These are phyloP conservation scores for Zaprionus lineosus DNA, from an alignment of 2,888 invertebrate genomes.

Conservation along the genomic window DNA sequence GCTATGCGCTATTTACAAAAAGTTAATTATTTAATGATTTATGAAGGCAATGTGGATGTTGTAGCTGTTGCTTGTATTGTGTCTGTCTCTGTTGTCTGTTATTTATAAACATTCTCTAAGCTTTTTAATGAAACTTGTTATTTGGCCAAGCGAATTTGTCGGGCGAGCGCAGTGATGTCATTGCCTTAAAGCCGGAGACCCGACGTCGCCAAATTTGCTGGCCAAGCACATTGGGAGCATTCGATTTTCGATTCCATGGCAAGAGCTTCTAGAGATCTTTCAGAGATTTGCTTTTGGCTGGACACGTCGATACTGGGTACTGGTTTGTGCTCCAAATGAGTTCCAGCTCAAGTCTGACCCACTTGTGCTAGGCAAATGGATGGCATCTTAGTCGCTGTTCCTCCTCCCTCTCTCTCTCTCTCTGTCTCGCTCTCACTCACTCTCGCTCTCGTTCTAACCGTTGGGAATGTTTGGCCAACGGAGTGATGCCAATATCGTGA, in stretches of 20 bases:
- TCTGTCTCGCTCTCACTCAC: background rate
- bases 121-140: constrained; percentile 68
- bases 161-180: constrained; percentile 45
- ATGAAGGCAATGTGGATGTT: constrained; percentile 51
- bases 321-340: constrained; percentile 29
- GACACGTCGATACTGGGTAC: no score
- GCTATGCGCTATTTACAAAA: no score
- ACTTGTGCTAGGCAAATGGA: constrained; percentile 34
- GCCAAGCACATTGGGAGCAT: no score
- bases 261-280: no score
- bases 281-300: no score
- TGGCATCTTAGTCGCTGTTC: constrained; percentile 16
- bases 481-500: constrained; percentile 46
- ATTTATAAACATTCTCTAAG: constrained; percentile 72
- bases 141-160: constrained; percentile 39
- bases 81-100: constrained; percentile 22
- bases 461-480: no score
- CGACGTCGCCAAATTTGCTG: constrained; percentile 67
- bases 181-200: constrained; percentile 52
- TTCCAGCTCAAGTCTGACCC: constrained; percentile 48
- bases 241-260: constrained; percentile 31
- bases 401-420: constrained; percentile 6
- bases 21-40: constrained; percentile 77
- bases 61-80: constrained; percentile 33
- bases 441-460: no score